Base-by-base conservation (phyloP, 2,888 invertebrate species). In the Lissonota sp. region DNA sequence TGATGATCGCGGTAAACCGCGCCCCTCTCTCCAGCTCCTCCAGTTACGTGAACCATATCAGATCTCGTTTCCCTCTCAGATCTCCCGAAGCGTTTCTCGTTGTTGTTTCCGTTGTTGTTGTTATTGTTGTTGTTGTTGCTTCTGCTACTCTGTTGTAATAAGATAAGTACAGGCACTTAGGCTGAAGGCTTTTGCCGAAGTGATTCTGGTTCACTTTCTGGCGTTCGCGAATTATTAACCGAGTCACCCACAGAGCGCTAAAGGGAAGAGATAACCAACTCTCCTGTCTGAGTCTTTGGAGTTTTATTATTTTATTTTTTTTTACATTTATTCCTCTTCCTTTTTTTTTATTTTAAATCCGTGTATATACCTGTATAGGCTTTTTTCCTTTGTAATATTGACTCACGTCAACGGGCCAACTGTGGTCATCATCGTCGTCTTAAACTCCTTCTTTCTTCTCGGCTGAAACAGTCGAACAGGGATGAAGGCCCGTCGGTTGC, bases 131-230 rank as follows among this genome's bases (percentile, higher is more conserved):
- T 10, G 40, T 6, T 14, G 16, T 26, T 62, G 26, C 26, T 26
- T 26, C 26, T 26, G 26, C 26, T 26, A 26, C 26, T 58, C 51
- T 57, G 66, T 74, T 62, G 67, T 82, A 84, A 84, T 80, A 74
- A 82, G 75, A 80, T 75, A 72, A 84, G 55, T 76, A 58, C 51
- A 42, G 58, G 53, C 73, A 79, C 76, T 82, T 73, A 55, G 64
- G 58, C 40, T 37, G 49, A 49, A 7, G 46, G 58, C 46, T 69
- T 58, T 55, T 10, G 66, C 66, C 74, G 53, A 70, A 75, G 66
- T 75, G 73, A 79, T 77, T 76, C 49, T 69, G 44, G 60, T 67
- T 40, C 55, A 42, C 58, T 60, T 40, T 75, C 55, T 12, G 60
- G 10, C 69, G 49, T 78, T 62, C 44, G 63, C 46, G 42, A 70